Conservation (phyloP, 2,797 vertebrate species). For the Spheniscus humboldti region DNA sequence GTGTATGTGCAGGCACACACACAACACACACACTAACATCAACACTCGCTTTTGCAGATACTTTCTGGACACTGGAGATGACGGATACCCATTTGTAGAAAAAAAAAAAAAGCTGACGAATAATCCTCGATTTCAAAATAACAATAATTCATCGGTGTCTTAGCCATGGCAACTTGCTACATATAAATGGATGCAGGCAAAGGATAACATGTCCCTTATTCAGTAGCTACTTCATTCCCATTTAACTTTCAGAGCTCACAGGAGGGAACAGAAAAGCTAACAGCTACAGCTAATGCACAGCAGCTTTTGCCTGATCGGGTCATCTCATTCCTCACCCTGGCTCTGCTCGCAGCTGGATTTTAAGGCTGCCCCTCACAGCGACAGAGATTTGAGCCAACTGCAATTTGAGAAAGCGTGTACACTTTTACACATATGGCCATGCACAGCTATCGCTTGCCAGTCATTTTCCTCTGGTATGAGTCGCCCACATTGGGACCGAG, state of each 20-base stretch:
- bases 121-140: background rate
- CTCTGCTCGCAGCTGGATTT: constrained; percentile 17
- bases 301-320: background rate
- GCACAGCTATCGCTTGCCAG: background rate
- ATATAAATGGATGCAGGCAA: background rate
- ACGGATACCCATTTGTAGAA: background rate
- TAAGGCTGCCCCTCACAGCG: background rate
- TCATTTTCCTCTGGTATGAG: fast-evolving
- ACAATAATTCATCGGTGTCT: background rate
- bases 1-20: background rate
- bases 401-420: background rate
- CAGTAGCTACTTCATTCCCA: background rate
- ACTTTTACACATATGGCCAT: fast-evolving
- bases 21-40: background rate
- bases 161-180: background rate
- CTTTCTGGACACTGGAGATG: background rate
- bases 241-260: constrained; percentile 26
- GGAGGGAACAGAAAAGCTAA: constrained; percentile 11
- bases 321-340: background rate
- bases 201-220: background rate
- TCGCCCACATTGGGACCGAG: fast-evolving
- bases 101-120: background rate
- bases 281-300: constrained; percentile 5
- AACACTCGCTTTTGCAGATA: background rate
- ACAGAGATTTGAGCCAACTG: background rate